These are phyloP conservation scores for Drosophila micromelanica DNA, from an alignment of 1,140 invertebrate genomes.

Conservation along the genomic window DNA sequence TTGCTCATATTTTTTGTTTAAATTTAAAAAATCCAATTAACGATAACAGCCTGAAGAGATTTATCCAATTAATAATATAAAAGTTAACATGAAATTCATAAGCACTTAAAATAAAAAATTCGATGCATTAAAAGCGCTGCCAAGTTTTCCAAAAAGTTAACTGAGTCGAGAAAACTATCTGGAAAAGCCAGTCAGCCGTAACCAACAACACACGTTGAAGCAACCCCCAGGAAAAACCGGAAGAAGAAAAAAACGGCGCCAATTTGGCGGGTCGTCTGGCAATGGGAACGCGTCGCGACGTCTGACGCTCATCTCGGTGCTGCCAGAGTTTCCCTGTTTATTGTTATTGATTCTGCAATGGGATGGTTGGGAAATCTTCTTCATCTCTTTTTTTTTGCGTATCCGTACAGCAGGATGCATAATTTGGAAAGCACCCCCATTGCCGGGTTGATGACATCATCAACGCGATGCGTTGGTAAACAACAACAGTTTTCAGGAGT, in stretches of 20 bases:
- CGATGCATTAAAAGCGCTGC: not conserved
- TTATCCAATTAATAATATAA: conserved; percentile 19
- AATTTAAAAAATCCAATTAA: conserved; percentile 24
- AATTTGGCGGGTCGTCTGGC: conserved; percentile 59
- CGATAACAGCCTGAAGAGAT: conserved; percentile 9
- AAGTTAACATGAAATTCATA: not conserved
- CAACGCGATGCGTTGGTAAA: conserved; percentile 35
- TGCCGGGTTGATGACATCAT: conserved; percentile 56
- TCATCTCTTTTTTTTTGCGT: not conserved
- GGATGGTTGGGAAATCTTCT: conserved; percentile 1
- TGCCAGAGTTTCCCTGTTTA: conserved; percentile 45
- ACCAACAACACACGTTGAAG: conserved; percentile 37
- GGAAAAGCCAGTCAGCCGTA: conserved; percentile 41
- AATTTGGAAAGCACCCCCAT: conserved; percentile 57
- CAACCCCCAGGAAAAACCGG: conserved; percentile 39
- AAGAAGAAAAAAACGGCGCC: conserved; percentile 56
- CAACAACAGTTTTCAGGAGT: conserved; percentile 52
- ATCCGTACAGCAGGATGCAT: conserved; percentile 53
- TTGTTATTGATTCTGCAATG: conserved; percentile 63
- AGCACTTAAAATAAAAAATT: not conserved
- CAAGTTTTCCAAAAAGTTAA: conserved; percentile 36
- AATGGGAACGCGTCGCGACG: conserved; percentile 33
- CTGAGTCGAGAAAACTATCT: conserved; percentile 44
- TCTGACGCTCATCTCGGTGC: conserved; percentile 54
- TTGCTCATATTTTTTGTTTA: conserved; percentile 2